Evolutionary conservation across 2,888 invertebrate species (phyloP).

Genomic region (Melanargia galathea): DNA sequence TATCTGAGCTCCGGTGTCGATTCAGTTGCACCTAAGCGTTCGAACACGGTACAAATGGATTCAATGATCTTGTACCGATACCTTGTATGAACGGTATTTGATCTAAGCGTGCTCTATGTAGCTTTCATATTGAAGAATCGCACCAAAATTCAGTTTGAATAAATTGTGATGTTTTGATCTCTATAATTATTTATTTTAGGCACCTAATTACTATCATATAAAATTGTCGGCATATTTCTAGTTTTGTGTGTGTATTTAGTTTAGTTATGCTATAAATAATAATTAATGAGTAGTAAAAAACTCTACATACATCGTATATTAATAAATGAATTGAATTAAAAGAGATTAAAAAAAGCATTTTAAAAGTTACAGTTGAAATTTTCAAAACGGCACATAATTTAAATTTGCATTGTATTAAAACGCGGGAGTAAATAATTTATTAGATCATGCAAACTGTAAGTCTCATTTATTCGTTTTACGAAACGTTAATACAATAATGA

Average conservation of each 20-base stretch:
- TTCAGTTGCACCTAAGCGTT: constrained; percentile 43
- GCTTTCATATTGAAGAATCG: constrained; percentile 31
- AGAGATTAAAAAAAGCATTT: not conserved
- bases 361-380: not conserved
- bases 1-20: constrained; percentile 42
- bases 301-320: too few relatives aligned
- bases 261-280: too few relatives aligned
- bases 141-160: not conserved
- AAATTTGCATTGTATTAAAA: constrained; percentile 10
- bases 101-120: constrained; percentile 37
- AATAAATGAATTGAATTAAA: not conserved
- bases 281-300: too few relatives aligned
- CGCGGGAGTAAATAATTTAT: constrained; percentile 19
- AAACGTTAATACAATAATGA: constrained; percentile 31
- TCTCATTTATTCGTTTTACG: constrained; percentile 17
- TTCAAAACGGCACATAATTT: not conserved
- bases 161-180: not conserved
- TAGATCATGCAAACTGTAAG: constrained; percentile 27
- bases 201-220: too few relatives aligned
- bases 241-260: too few relatives aligned
- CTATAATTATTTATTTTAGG: too few relatives aligned
- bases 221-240: too few relatives aligned
- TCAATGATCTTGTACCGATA: constrained; percentile 42
- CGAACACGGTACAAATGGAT: constrained; percentile 43
- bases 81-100: constrained; percentile 40